Base-by-base conservation (phyloP, 2,797 vertebrate species). In the Falco cherrug region DNA sequence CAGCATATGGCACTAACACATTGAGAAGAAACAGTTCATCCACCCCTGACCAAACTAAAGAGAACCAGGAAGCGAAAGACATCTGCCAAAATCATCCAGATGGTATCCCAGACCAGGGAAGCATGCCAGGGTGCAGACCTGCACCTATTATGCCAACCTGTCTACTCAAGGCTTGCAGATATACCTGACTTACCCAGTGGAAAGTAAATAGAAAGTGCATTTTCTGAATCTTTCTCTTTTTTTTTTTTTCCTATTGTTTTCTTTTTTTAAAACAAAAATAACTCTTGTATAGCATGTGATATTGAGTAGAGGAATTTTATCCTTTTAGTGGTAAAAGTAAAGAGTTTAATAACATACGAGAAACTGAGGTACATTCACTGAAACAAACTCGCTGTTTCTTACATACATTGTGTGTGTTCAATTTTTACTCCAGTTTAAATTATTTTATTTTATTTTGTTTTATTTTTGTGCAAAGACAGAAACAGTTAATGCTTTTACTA, bases 1-100 rank as follows among this genome's bases (percentile, higher is more conserved):
- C 67, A 93, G 60, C 86, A 90, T 89, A 90, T 80, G 95, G 67
- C 82, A 80, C 47, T 74, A 74, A 73, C 71, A 83, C 56, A 67
- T 41, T 73, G 78, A 80, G 54, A 96, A 61, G 63, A 92, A 74
- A 92, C 47, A 94, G 57, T 50, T 92, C 48, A 87, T 76, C 48
- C 59, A 82, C n/a, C 70, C 56, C 50, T 89, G 84, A 94, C 43
- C 43, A 85, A 87, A 78, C 54, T 76, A 47, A 76, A 79, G 48
- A 89, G 74, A 84, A 90, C 18, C 12, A 83, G 25, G 25, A 82
- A 79, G 64, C 73, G 69, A 92, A 78, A 87, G 54, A 11, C 33
- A 89, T 14, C 39, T 87, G 90, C 67, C 88, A 95, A 81, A 67
- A 45, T 65, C 37, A 73, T 81, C 74, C 88, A 84, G 74, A 84